A percentile compares a stretch with the other conserved stretches of the same genome.
Evolutionary conservation across 2,888 invertebrate species (phyloP).

Genomic region (Lymantria dispar): DNA sequence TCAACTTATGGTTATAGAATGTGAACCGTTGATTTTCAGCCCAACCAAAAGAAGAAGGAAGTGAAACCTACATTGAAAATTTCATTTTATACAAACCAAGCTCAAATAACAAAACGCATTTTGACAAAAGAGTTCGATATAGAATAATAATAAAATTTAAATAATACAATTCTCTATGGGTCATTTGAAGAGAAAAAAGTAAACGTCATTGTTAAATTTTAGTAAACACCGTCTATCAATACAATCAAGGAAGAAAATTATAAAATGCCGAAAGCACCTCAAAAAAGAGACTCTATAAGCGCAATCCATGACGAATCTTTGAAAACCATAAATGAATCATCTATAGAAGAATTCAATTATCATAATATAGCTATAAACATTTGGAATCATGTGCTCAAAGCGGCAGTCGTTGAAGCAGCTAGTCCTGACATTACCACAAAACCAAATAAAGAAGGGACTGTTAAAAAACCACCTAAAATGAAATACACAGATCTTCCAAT

Average conservation of each 20-base stretch:
- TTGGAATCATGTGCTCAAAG: neutral
- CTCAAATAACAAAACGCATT: too few species aligned
- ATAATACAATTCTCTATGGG: neutral
- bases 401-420: neutral
- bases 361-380: neutral
- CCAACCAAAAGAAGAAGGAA: too few species aligned
- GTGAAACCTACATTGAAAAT: too few species aligned
- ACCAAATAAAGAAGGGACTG: conserved; percentile 10
- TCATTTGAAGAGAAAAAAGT: neutral
- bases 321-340: neutral
- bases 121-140: too few species aligned
- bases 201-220: conserved; percentile 30
- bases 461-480: conserved; percentile 54
- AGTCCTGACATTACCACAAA: conserved; percentile 24
- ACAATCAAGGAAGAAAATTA: conserved; percentile 2
- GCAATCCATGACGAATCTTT: neutral
- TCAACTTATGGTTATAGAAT: too few species aligned
- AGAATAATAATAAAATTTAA: neutral
- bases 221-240: conserved; percentile 24
- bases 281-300: neutral
- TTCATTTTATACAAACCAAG: too few species aligned
- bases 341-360: neutral
- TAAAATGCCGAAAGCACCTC: conserved; percentile 6
- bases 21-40: too few species aligned
- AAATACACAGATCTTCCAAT: conserved; percentile 57